Evolutionary conservation across 2,113 vertebrate genomes (phyloP).

Genomic region (Hoplias malabaricus): DNA sequence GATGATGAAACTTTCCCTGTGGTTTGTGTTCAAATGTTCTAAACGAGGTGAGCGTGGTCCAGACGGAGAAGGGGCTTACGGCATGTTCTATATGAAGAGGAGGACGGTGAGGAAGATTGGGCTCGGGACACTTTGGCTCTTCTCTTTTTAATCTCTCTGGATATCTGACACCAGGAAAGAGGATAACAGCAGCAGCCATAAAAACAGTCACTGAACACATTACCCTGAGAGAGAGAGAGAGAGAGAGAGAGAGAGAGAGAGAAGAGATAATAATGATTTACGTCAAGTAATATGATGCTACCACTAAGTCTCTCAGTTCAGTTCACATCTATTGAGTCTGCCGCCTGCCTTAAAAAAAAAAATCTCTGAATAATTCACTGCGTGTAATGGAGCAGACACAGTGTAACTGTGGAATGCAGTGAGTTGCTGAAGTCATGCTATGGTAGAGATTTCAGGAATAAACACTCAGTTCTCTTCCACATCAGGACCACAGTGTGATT

Average conservation of each 20-base stretch:
- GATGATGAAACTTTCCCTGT: too few relatives aligned
- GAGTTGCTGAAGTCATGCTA: too few relatives aligned
- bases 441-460: too few relatives aligned
- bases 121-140: slow-evolving; percentile 59
- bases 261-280: slow-evolving; percentile 51
- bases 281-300: slow-evolving; percentile 2
- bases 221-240: slow-evolving; percentile 60
- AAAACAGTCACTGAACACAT: slow-evolving; percentile 70
- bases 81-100: slow-evolving; percentile 45
- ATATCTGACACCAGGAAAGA: slow-evolving; percentile 74
- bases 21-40: slow-evolving; percentile 1
- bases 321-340: too few relatives aligned
- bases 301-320: too few relatives aligned
- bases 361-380: too few relatives aligned
- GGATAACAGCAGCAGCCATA: slow-evolving; percentile 73
- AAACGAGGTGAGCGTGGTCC: slow-evolving; percentile 68
- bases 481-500: too few relatives aligned
- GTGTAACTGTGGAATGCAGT: too few relatives aligned
- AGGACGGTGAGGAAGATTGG: slow-evolving; percentile 36
- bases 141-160: slow-evolving; percentile 72
- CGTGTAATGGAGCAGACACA: too few relatives aligned
- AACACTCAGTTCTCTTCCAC: too few relatives aligned
- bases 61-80: slow-evolving; percentile 55
- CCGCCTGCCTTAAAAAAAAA: too few relatives aligned
- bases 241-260: slow-evolving; percentile 50